Evolutionary conservation across 2,113 vertebrate genomes (phyloP).

Genomic region (Thunnus maccoyii): DNA sequence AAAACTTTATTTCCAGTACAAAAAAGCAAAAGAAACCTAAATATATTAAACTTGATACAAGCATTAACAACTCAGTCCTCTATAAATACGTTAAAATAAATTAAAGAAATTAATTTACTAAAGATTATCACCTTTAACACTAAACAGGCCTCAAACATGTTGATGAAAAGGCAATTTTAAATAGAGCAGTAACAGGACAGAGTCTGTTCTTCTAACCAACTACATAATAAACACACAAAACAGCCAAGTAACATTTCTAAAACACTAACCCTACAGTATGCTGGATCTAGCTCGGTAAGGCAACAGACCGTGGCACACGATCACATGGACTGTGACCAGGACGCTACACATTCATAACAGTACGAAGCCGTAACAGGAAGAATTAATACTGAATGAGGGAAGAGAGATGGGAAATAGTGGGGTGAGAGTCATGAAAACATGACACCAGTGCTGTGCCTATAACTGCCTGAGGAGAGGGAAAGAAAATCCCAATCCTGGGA

Average conservation of each 20-base stretch:
- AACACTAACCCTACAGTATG: slow-evolving; percentile 66
- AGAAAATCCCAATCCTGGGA: slow-evolving; percentile 12
- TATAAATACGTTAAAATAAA: slow-evolving; percentile 91
- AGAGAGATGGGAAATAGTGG: slow-evolving; percentile 2
- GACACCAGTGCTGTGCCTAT: slow-evolving; percentile 1
- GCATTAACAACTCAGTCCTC: slow-evolving; percentile 83
- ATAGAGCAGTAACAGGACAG: slow-evolving; percentile 69
- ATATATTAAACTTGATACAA: slow-evolving; percentile 90
- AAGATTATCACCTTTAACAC: slow-evolving; percentile 76
- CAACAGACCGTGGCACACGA: slow-evolving; percentile 29
- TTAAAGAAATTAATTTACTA: slow-evolving; percentile 87
- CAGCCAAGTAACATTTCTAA: slow-evolving; percentile 63
- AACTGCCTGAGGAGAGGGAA: slow-evolving; percentile 1
- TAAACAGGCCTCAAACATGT: slow-evolving; percentile 77
- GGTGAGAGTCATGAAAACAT: slow-evolving; percentile 34
- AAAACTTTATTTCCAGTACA: slow-evolving; percentile 86
- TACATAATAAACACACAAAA: slow-evolving; percentile 69
- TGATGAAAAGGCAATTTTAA: slow-evolving; percentile 76
- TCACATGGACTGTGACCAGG: slow-evolving; percentile 11
- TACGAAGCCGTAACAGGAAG: slow-evolving; percentile 47
- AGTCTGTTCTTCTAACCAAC: slow-evolving; percentile 69
- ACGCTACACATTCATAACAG: slow-evolving; percentile 45
- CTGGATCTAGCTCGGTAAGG: slow-evolving; percentile 49
- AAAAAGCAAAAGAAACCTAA: slow-evolving; percentile 76
- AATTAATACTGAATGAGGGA: slow-evolving; percentile 56